Percentiles rank a stretch among this genome's conserved stretches.
These are phyloP conservation scores for Drosophila rellima DNA, from an alignment of 2,888 invertebrate genomes.

Conservation along the genomic window DNA sequence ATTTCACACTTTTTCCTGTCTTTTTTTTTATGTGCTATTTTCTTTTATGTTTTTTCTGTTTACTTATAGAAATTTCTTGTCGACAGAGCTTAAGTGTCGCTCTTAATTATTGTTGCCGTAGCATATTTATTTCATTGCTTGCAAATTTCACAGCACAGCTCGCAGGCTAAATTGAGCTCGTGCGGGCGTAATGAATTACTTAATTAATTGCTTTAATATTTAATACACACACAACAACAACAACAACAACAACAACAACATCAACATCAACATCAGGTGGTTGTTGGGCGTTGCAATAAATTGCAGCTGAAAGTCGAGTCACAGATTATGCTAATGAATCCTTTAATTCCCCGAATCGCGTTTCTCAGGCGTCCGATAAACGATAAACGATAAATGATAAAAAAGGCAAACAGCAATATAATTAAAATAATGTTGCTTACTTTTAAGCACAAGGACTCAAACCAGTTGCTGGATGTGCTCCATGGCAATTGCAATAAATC, in stretches of 20 bases:
- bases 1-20: background rate
- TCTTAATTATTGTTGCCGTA: conserved; percentile 12
- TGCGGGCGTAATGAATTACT: conserved; percentile 21
- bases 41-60: background rate
- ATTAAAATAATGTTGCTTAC: conserved; percentile 1
- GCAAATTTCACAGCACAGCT: conserved; percentile 8
- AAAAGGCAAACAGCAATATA: background rate
- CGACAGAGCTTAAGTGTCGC: conserved; percentile 4
- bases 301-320: conserved; percentile 18
- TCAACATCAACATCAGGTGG: conserved; percentile 10
- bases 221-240: conserved; percentile 5
- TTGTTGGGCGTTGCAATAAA: conserved; percentile 13
- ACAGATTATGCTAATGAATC: conserved; percentile 36
- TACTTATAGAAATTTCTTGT: background rate
- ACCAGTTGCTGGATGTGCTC: background rate
- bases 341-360: conserved; percentile 3
- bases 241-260: background rate
- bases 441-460: background rate
- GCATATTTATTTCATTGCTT: conserved; percentile 10
- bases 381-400: conserved; percentile 5
- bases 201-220: conserved; percentile 33
- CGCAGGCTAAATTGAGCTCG: conserved; percentile 9
- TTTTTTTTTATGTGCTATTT: background rate
- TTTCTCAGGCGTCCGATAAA: conserved; percentile 2
- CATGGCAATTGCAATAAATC: background rate